Percentiles rank a stretch among this genome's conserved stretches.
These are phyloP conservation scores for Knipowitschia caucasica DNA, from an alignment of 2,797 vertebrate genomes.

Conservation along the genomic window DNA sequence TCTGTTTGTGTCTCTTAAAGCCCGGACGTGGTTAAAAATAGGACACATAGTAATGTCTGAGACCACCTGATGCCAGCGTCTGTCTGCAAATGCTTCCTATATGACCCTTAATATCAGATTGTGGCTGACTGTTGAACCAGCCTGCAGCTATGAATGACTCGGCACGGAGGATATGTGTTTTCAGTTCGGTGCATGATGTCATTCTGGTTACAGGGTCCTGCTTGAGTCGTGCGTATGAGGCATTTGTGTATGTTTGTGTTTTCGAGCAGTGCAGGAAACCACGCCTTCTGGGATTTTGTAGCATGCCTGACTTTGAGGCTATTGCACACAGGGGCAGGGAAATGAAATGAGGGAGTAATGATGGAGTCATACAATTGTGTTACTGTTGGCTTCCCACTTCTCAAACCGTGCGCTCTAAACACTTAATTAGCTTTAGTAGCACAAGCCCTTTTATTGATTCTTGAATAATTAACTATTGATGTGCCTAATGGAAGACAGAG, in stretches of 20 bases:
- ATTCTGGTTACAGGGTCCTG: conserved; percentile 22
- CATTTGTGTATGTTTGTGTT: conserved; percentile 22
- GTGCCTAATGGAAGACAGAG: not conserved
- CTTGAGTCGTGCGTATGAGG: conserved; percentile 17
- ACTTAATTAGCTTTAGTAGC: conserved; percentile 13
- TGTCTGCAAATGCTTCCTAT: no score
- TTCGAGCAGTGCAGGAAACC: conserved; percentile 67
- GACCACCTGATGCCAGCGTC: conserved; percentile 22
- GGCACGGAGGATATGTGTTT: not conserved
- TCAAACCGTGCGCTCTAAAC: not conserved
- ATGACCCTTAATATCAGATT: no score
- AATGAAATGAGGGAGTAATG: conserved; percentile 36
- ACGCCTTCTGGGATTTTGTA: conserved; percentile 58
- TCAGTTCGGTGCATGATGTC: conserved; percentile 9
- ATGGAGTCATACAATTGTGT: conserved; percentile 41
- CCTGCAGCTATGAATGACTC: no score
- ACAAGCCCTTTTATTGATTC: conserved; percentile 10
- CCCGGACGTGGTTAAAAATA: conserved; percentile 45
- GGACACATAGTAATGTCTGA: conserved; percentile 26
- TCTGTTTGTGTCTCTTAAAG: conserved; percentile 41
- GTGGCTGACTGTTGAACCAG: no score
- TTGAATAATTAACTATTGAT: conserved; percentile 14
- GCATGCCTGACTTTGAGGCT: conserved; percentile 27
- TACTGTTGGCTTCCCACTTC: conserved; percentile 47
- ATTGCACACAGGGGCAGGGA: conserved; percentile 21